Percentiles rank a stretch among this genome's conserved stretches.
Evolutionary conservation across 2,797 vertebrate species (phyloP).

Genomic region (Pseudochromis fuscus): DNA sequence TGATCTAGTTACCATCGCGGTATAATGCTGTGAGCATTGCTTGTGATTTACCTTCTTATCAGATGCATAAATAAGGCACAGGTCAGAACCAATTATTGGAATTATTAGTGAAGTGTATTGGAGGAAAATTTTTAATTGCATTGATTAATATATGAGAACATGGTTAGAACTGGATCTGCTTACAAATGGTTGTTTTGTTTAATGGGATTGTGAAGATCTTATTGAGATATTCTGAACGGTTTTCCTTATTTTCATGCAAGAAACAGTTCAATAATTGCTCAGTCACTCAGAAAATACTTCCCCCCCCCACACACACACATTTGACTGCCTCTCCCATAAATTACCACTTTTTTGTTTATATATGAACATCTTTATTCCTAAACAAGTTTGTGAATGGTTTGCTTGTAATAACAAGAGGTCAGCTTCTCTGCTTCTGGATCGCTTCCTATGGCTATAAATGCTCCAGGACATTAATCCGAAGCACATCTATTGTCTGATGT

Average conservation of each 20-base stretch:
- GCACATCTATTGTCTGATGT: constrained; percentile 84
- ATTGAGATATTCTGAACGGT: constrained; percentile 1
- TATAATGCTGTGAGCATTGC: constrained; percentile 24
- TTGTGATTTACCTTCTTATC: constrained; percentile 27
- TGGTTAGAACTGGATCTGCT: constrained; percentile 5
- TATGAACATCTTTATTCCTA: constrained; percentile 27
- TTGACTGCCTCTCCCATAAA: neutral
- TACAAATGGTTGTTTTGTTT: constrained; percentile 15
- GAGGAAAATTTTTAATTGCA: constrained; percentile 8
- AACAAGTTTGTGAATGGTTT: constrained; percentile 39
- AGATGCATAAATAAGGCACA: constrained; percentile 8
- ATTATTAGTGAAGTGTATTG: constrained; percentile 21
- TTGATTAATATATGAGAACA: constrained; percentile 18
- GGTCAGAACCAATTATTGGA: constrained; percentile 15
- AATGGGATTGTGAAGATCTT: constrained; percentile 21
- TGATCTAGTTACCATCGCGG: constrained; percentile 41
- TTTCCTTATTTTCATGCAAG: neutral
- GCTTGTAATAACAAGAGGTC: constrained; percentile 48
- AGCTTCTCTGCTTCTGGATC: constrained; percentile 60
- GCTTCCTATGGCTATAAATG: constrained; percentile 76
- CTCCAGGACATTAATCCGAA: constrained; percentile 77
- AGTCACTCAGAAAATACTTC: constrained; percentile 13
- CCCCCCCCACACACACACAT: neutral
- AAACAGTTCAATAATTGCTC: constrained; percentile 15
- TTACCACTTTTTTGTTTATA: constrained; percentile 5